A percentile compares a stretch with the other conserved stretches of the same genome.
Conservation (phyloP, 2,113 vertebrate genomes). For the Megaleporinus macrocephalus region DNA sequence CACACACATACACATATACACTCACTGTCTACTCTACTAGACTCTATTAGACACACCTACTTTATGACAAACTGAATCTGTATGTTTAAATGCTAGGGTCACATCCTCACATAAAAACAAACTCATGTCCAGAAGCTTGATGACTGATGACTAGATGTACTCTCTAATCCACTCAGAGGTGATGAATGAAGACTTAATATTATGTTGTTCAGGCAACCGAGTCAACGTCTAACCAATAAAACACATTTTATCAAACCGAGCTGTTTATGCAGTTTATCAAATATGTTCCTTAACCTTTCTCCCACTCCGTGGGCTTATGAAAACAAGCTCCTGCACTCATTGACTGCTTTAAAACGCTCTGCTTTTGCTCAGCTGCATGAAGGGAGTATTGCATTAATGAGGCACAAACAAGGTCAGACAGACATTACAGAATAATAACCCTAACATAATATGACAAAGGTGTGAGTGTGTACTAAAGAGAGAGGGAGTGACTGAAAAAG, state of each 20-base stretch:
- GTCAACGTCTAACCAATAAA: conserved; percentile 42
- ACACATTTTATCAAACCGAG: conserved; percentile 19
- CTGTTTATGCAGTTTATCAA: conserved; percentile 42
- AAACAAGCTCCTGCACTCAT: conserved; percentile 37
- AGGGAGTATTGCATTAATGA: conserved; percentile 46
- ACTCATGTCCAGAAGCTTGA: background rate
- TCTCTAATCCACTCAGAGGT: background rate
- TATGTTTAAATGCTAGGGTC: too few species aligned
- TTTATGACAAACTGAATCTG: too few species aligned
- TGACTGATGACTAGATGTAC: background rate
- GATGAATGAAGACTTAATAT: conserved; percentile 38
- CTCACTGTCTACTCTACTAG: too few species aligned
- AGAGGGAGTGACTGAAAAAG: background rate
- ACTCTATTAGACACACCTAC: too few species aligned
- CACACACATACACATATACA: too few species aligned
- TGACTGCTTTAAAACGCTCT: conserved; percentile 43
- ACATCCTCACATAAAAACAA: too few species aligned
- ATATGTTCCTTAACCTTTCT: conserved; percentile 27
- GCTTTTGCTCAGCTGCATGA: conserved; percentile 40
- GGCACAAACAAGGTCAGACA: conserved; percentile 47
- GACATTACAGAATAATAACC: conserved; percentile 49
- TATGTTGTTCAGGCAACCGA: conserved; percentile 23
- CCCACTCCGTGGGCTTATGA: conserved; percentile 34
- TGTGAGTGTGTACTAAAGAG: conserved; percentile 20
- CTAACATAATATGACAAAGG: conserved; percentile 46